A percentile compares a stretch with the other conserved stretches of the same genome.
Evolutionary conservation across 1,140 invertebrate genomes (phyloP).

Genomic region (Drosophila asahinai): DNA sequence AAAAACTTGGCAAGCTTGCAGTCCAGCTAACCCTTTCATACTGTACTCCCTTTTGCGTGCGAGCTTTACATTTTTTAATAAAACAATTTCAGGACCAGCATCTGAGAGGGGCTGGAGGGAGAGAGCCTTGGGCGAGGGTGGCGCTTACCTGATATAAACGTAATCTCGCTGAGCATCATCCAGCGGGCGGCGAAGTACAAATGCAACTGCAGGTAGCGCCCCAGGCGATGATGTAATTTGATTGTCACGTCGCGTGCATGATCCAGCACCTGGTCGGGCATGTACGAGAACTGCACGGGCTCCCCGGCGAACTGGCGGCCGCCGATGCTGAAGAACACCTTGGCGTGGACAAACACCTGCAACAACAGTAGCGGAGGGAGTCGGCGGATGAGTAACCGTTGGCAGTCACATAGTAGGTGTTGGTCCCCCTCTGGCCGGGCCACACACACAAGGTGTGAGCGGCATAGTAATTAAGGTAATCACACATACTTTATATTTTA

Average conservation of each 20-base stretch:
- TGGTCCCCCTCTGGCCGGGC: background rate
- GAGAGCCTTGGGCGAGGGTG: constrained; percentile 5
- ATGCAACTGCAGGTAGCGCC: constrained; percentile 91
- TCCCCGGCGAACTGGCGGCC: constrained; percentile 89
- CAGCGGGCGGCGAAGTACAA: constrained; percentile 93
- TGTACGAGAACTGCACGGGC: constrained; percentile 88
- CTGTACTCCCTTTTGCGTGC: constrained; percentile 3
- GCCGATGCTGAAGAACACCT: constrained; percentile 91
- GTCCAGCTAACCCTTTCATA: constrained; percentile 5
- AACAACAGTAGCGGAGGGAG: constrained; percentile 28
- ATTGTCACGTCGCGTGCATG: constrained; percentile 93
- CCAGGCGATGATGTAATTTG: constrained; percentile 91
- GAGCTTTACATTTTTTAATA: constrained; percentile 38
- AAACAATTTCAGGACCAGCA: constrained; percentile 56
- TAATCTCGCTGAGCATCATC: constrained; percentile 95
- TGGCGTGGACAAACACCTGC: constrained; percentile 89
- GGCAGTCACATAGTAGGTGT: constrained; percentile 3
- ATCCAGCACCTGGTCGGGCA: constrained; percentile 93
- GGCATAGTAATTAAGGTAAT: constrained; percentile 67
- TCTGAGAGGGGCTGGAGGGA: background rate
- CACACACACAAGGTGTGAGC: constrained; percentile 39
- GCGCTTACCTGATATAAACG: constrained; percentile 91
- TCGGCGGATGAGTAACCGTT: constrained; percentile 46
- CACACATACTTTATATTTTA: constrained; percentile 16
- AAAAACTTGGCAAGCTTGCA: background rate